These are phyloP conservation scores for Cyclura pinguis DNA, from an alignment of 2,797 vertebrate genomes.

Conservation along the genomic window DNA sequence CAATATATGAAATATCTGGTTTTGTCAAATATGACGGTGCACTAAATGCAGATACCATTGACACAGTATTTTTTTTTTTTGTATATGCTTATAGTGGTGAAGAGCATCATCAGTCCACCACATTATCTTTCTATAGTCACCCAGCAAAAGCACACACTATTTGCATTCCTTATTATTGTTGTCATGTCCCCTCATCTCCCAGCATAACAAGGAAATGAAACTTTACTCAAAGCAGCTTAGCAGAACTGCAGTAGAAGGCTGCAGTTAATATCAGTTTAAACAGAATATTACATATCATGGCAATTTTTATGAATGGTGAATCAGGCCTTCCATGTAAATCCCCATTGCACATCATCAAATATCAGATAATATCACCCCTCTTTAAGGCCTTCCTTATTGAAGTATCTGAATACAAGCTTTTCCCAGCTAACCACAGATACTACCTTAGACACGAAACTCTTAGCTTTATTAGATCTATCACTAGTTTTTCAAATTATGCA, in stretches of 20 bases:
- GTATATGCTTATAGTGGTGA: conserved; percentile 6
- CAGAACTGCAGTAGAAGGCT: conserved; percentile 12
- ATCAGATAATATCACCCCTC: conserved; percentile 39
- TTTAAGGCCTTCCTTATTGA: neutral
- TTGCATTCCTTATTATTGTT: neutral
- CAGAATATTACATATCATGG: neutral
- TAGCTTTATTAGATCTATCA: neutral
- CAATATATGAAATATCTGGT: conserved; percentile 45
- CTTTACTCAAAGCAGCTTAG: conserved; percentile 23
- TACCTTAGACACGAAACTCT: neutral
- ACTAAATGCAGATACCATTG: neutral
- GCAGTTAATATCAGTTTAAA: neutral
- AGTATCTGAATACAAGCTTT: neutral
- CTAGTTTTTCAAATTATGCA: neutral
- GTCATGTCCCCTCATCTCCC: neutral
- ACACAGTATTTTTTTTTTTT: neutral
- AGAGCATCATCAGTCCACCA: conserved; percentile 17
- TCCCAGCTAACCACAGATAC: neutral
- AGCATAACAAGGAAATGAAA: conserved; percentile 16
- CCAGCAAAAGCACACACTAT: conserved; percentile 11
- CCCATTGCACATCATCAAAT: conserved; percentile 35
- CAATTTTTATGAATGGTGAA: neutral
- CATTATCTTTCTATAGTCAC: neutral
- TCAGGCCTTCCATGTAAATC: neutral
- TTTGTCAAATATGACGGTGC: conserved; percentile 40